phyloP scores from a whole-genome alignment of 2,113 vertebrate species.

The Callopanchax toddi region DNA sequence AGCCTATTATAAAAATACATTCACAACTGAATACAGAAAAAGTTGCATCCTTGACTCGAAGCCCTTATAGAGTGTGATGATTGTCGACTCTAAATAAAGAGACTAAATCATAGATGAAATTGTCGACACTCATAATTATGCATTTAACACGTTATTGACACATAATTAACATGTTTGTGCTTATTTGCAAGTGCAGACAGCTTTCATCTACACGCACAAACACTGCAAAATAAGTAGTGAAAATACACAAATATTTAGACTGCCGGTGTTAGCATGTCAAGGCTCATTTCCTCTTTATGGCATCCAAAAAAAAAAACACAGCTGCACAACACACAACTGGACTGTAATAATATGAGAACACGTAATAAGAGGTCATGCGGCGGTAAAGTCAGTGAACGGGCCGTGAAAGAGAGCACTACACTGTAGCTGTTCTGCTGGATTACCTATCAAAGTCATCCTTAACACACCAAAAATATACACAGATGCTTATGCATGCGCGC shows the following conservation, averaged over 20 bases:
- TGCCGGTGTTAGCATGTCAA: slow-evolving; percentile 52
- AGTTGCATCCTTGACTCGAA: not conserved
- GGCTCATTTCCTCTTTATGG: slow-evolving; percentile 20
- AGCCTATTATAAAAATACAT: not conserved
- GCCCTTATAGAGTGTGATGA: not conserved
- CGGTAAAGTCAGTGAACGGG: slow-evolving; percentile 15
- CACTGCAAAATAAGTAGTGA: not conserved
- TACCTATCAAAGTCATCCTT: slow-evolving; percentile 13
- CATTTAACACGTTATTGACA: not conserved
- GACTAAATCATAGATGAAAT: not conserved
- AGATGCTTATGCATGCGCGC: slow-evolving; percentile 10
- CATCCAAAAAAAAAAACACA: slow-evolving; percentile 43
- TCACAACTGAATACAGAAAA: not conserved
- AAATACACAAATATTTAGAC: slow-evolving; percentile 20
- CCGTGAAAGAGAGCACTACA: slow-evolving; percentile 1
- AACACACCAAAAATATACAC: slow-evolving; percentile 18
- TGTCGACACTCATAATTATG: not conserved
- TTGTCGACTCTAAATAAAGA: not conserved
- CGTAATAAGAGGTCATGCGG: slow-evolving; percentile 36
- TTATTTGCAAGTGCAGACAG: not conserved
- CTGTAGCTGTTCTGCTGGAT: slow-evolving; percentile 45
- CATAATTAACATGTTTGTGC: not conserved
- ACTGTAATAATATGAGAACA: slow-evolving; percentile 58
- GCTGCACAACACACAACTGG: slow-evolving; percentile 59
- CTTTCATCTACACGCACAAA: not conserved